phyloP scores from a whole-genome alignment of 1,140 invertebrate genomes.

The Brachionus manjavacas region DNA sequence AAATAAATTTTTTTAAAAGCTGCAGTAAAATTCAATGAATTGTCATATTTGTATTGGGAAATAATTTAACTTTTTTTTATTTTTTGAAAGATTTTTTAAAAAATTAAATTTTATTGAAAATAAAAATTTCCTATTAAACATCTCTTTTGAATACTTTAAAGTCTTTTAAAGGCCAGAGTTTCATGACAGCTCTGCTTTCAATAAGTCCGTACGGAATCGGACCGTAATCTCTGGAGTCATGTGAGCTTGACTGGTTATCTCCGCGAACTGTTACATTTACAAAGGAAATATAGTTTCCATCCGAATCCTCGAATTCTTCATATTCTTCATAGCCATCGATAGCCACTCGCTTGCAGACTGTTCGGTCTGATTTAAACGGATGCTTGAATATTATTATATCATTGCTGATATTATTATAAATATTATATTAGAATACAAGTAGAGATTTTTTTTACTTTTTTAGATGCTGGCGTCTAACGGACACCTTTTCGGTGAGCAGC shows the following conservation, averaged over 20 bases:
- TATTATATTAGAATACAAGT: background rate
- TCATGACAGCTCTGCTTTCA: constrained; percentile 26
- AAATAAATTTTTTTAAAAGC: no score
- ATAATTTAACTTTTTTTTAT: background rate
- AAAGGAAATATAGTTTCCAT: background rate
- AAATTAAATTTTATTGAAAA: background rate
- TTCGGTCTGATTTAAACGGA: constrained; percentile 9
- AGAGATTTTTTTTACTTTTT: background rate
- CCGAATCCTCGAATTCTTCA: background rate
- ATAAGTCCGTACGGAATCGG: constrained; percentile 30
- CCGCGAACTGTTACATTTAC: constrained; percentile 19
- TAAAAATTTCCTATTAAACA: background rate
- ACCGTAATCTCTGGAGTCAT: constrained; percentile 23
- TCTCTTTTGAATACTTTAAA: constrained; percentile 9
- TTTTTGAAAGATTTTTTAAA: background rate
- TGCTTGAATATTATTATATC: constrained; percentile 35
- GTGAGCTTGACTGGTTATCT: constrained; percentile 8
- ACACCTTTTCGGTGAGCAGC: constrained; percentile 28
- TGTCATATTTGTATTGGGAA: no score
- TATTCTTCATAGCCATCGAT: background rate
- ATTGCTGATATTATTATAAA: background rate
- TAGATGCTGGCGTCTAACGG: constrained; percentile 29
- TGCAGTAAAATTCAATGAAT: no score
- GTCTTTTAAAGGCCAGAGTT: constrained; percentile 5
- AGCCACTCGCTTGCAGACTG: background rate